Evolutionary conservation across 2,797 vertebrate species (phyloP).

Genomic region (Lateolabrax maculatus): DNA sequence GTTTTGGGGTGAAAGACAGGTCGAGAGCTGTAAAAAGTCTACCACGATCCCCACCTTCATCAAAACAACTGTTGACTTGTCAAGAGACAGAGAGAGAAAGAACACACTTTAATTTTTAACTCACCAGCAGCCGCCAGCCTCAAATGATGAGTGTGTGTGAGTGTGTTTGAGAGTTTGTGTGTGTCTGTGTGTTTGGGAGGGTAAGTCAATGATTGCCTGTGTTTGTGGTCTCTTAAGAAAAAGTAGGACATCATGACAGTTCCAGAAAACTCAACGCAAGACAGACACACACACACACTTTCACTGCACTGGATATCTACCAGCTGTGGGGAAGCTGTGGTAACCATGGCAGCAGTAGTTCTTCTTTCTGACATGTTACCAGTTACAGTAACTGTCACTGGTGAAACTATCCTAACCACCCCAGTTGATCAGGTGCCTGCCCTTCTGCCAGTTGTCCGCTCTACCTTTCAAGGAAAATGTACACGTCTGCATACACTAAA

Average conservation of each 20-base stretch:
- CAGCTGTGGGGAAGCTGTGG: neutral
- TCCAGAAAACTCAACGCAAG: too few relatives aligned
- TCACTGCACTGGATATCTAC: too few relatives aligned
- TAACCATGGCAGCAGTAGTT: slow-evolving; percentile 6
- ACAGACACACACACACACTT: neutral
- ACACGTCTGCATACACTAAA: too few relatives aligned
- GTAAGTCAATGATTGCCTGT: too few relatives aligned
- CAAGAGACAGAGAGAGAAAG: too few relatives aligned
- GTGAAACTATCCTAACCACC: neutral
- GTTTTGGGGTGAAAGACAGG: neutral
- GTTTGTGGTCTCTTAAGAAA: too few relatives aligned
- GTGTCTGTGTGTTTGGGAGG: too few relatives aligned
- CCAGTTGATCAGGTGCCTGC: too few relatives aligned
- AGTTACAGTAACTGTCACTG: neutral
- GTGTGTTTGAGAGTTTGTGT: neutral
- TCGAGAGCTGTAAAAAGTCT: neutral
- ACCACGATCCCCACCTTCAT: neutral
- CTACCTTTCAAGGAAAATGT: too few relatives aligned
- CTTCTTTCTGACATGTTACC: neutral
- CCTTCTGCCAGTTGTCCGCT: too few relatives aligned
- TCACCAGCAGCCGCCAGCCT: neutral
- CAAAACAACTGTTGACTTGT: neutral
- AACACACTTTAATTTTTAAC: neutral
- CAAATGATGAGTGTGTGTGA: neutral
- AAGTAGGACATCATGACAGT: too few relatives aligned